Evolutionary conservation across 2,888 invertebrate genomes (phyloP).

Genomic region (Drosophila mercatorum): DNA sequence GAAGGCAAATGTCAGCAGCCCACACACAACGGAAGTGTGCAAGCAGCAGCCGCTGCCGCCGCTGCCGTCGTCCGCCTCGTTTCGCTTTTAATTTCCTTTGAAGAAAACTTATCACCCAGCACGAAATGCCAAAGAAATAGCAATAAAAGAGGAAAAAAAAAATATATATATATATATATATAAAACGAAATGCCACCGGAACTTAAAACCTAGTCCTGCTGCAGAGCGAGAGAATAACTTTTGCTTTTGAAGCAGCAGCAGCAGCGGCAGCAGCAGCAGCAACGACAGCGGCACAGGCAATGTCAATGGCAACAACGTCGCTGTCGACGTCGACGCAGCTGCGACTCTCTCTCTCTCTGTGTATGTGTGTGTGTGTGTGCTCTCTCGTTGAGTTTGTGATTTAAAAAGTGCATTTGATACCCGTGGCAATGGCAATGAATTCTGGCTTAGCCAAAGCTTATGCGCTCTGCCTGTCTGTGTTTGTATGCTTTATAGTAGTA

Average conservation of each 20-base stretch:
- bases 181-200: conserved; percentile 42
- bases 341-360: conserved; percentile 37
- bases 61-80: conserved; percentile 26
- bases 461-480: conserved; percentile 3
- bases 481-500: neutral
- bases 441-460: conserved; percentile 11
- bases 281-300: conserved; percentile 17
- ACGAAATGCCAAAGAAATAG: conserved; percentile 62
- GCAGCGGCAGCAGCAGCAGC: conserved; percentile 1
- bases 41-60: conserved; percentile 20
- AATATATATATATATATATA: neutral
- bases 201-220: conserved; percentile 39
- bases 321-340: conserved; percentile 22
- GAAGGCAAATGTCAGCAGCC: conserved; percentile 65
- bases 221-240: conserved; percentile 29
- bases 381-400: conserved; percentile 48
- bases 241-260: conserved; percentile 30
- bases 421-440: conserved; percentile 59
- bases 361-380: conserved; percentile 38
- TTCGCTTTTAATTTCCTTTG: conserved; percentile 71
- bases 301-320: conserved; percentile 44
- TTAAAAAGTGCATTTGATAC: conserved; percentile 62
- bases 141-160: conserved; percentile 43
- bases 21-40: conserved; percentile 57
- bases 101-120: conserved; percentile 69